Evolutionary conservation across 2,888 invertebrate species (phyloP), one percentile per base, ranked within the genome.

Genomic region (Nezara viridula): DNA sequence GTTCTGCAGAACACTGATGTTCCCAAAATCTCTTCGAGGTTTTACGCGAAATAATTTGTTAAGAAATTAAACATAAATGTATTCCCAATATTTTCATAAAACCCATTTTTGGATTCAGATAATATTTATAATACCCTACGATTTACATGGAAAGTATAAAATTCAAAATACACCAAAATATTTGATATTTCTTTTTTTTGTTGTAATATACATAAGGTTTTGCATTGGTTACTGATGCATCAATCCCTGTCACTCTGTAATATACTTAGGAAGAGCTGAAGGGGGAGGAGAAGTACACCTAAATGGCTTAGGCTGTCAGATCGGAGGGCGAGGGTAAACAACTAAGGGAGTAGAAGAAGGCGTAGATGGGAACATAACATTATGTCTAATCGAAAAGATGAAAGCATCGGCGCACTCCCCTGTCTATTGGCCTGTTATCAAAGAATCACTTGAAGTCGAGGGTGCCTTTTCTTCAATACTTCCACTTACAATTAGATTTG

Each of bases 351-450:
- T 21, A 19, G 1, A 9, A 73, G 66, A 2, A 19, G 66, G 37
- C 32, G 66, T 73, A 19, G 66, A 73, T 37, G 66, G 66, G 66
- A 73, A 73, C 32, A 73, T 37, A 73, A 37, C 19, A 73, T 73
- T 73, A 37, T 73, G 2, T 7, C 32, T 37, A 73, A 73, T 73
- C 66, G 24, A 32, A 32, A 66, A 66, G 66, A 66, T 66, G 66
- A 32, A 66, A 66, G 66, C 32, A 12, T 27, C 60, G 14, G 1
- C 12, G 27, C 3, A 27, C 60, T 27, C n/a, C 37, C 16, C 37
- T 19, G 0, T 2, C 60, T 60, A 14, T 1, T 32, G 19, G 37
- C 19, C 66, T 73, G 27, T 14, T 60, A 14, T 60, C 27, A 73
- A 73, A 37, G 66, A 9, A 19, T 6, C 9, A 10, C 14, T 32